Evolutionary conservation across 1,140 invertebrate genomes (phyloP).

Genomic region (Magallana ariakensis): DNA sequence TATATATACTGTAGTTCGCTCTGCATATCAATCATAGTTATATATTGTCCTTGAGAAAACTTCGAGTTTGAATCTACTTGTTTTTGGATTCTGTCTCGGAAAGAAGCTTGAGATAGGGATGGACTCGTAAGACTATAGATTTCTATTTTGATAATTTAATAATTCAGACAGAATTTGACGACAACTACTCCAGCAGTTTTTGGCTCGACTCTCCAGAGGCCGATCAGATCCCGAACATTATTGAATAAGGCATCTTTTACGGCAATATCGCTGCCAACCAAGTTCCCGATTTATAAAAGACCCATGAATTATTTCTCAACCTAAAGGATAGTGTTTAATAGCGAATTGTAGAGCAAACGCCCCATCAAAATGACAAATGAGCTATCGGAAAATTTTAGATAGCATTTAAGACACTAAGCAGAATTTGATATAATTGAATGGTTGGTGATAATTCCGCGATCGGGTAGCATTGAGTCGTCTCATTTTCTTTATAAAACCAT

Average conservation of each 20-base stretch:
- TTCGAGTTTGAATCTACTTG: too few relatives aligned
- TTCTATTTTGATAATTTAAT: slow-evolving; percentile 46
- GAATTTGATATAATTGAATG: slow-evolving; percentile 44
- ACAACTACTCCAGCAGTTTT: slow-evolving; percentile 42
- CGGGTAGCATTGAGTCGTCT: slow-evolving; percentile 26
- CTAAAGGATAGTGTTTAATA: slow-evolving; percentile 45
- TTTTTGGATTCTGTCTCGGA: too few relatives aligned
- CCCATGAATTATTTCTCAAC: slow-evolving; percentile 49
- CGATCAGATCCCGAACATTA: slow-evolving; percentile 37
- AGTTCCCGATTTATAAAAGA: slow-evolving; percentile 41
- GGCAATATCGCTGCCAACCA: slow-evolving; percentile 34
- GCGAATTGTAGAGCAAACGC: slow-evolving; percentile 41
- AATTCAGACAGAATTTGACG: slow-evolving; percentile 30
- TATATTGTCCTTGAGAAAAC: too few relatives aligned
- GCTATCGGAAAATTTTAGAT: slow-evolving; percentile 42
- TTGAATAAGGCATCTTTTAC: slow-evolving; percentile 50
- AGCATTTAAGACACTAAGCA: slow-evolving; percentile 45
- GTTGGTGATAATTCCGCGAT: slow-evolving; percentile 44
- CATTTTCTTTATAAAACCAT: slow-evolving; percentile 36
- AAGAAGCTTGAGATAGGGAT: slow-evolving; percentile 13
- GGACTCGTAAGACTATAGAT: slow-evolving; percentile 46
- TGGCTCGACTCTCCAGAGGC: background rate
- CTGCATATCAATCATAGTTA: too few relatives aligned
- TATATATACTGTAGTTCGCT: too few relatives aligned
- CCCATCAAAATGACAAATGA: slow-evolving; percentile 42